Conservation (phyloP, 53 echinoderm and acorn worm species). For the Holothuria scabra region DNA sequence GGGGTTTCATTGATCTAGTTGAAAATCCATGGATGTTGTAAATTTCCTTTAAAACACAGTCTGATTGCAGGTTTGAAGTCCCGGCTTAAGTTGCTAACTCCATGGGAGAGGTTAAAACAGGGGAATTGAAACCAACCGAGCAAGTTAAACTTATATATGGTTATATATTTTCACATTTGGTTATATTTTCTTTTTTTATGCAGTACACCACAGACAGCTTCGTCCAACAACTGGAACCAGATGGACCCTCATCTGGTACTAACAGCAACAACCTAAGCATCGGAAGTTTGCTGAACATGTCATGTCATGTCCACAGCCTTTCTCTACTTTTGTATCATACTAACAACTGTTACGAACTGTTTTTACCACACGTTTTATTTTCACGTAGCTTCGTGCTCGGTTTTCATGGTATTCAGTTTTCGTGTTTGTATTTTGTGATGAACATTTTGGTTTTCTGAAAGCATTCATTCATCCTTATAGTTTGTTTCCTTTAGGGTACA, state of each 20-base stretch:
- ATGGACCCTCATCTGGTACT: background rate
- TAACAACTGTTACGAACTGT: background rate
- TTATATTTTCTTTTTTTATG: constrained; percentile 2
- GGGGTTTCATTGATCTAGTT: too few relatives aligned
- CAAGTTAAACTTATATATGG: background rate
- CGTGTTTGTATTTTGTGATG: background rate
- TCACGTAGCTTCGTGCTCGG: background rate
- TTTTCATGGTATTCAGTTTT: background rate
- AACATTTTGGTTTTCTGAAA: background rate
- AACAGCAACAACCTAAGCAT: constrained; percentile 39
- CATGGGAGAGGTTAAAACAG: background rate
- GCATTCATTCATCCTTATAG: background rate
- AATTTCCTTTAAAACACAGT: too few relatives aligned
- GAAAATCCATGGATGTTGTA: too few relatives aligned
- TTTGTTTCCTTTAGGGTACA: too few relatives aligned
- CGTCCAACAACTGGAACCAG: constrained; percentile 22
- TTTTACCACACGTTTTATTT: background rate
- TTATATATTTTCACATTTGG: background rate
- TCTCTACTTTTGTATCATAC: constrained; percentile 8
- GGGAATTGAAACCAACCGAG: background rate
- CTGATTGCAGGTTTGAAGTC: too few relatives aligned
- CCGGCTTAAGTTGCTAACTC: background rate
- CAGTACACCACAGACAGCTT: constrained; percentile 25
- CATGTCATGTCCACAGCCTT: constrained; percentile 4
- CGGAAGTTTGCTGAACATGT: constrained; percentile 20